Percentiles rank a stretch among this genome's conserved stretches.
These are phyloP conservation scores for Andrena bucephala DNA, from an alignment of 2,888 invertebrate species.

Conservation along the genomic window DNA sequence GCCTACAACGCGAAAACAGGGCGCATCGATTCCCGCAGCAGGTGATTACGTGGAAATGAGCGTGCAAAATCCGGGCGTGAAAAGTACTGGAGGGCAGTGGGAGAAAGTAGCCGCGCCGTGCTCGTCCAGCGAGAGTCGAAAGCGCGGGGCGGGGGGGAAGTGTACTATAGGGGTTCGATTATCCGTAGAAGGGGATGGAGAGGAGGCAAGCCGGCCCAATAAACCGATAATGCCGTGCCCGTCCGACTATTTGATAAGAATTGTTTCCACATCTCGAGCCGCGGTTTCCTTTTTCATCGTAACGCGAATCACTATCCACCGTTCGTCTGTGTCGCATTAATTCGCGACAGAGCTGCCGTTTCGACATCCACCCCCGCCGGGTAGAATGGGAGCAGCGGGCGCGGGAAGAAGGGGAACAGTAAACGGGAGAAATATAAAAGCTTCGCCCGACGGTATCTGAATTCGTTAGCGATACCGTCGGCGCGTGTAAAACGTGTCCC, in stretches of 20 bases:
- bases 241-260: conserved; percentile 1
- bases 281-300: conserved; percentile 5
- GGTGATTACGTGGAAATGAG: conserved; percentile 2
- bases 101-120: neutral
- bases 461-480: conserved; percentile 51
- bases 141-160: neutral
- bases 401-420: conserved; percentile 14
- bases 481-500: conserved; percentile 50
- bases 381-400: neutral
- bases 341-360: neutral
- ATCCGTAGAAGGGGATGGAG: neutral
- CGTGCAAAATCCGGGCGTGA: neutral
- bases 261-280: conserved; percentile 5
- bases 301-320: neutral
- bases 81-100: neutral
- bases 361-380: neutral
- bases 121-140: neutral
- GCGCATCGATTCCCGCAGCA: neutral
- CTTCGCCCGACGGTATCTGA: conserved; percentile 45
- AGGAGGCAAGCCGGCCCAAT: neutral
- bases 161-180: neutral
- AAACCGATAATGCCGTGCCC: neutral
- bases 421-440: conserved; percentile 25
- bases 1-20: neutral
- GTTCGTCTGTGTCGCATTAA: conserved; percentile 5